A percentile compares a stretch with the other conserved stretches of the same genome.
Evolutionary conservation across 2,113 vertebrate genomes (phyloP).

Genomic region (Gallinago paraguaiae): DNA sequence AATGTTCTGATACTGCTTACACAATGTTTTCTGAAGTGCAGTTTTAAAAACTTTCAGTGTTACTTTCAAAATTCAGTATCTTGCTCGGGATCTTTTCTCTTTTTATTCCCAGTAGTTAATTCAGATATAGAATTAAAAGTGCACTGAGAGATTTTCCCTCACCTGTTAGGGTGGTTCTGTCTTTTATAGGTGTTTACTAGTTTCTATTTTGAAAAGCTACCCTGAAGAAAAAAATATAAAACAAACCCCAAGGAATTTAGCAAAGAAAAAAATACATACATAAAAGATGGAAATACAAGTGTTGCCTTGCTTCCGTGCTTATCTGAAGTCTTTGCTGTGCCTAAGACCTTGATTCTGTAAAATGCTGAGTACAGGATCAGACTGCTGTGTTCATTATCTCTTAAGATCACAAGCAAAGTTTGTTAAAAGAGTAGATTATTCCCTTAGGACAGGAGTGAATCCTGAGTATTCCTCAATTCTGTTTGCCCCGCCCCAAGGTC

Average conservation of each 20-base stretch:
- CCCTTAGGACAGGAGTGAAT: not conserved
- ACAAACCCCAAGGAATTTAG: not conserved
- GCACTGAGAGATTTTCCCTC: not conserved
- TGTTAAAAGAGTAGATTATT: not conserved
- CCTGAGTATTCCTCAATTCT: not conserved
- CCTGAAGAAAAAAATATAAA: not conserved
- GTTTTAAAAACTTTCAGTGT: not conserved
- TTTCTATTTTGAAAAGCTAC: not conserved
- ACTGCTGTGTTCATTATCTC: not conserved
- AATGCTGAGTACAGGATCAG: not conserved
- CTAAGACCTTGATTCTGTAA: not conserved
- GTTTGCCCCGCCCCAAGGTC: not conserved
- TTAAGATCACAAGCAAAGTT: not conserved
- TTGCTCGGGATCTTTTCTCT: not conserved
- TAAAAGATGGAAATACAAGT: not conserved
- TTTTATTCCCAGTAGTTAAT: not conserved
- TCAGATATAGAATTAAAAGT: not conserved
- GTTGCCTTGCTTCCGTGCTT: not conserved
- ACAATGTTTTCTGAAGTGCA: constrained; percentile 6
- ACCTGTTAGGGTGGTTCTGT: not conserved
- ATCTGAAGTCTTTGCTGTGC: not conserved
- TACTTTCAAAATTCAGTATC: constrained; percentile 5
- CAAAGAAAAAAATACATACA: not conserved
- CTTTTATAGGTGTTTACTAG: not conserved
- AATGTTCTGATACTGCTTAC: not conserved